A percentile compares a stretch with the other conserved stretches of the same genome.
Evolutionary conservation across 2,888 invertebrate genomes (phyloP).

Genomic region (Lysandra coridon): DNA sequence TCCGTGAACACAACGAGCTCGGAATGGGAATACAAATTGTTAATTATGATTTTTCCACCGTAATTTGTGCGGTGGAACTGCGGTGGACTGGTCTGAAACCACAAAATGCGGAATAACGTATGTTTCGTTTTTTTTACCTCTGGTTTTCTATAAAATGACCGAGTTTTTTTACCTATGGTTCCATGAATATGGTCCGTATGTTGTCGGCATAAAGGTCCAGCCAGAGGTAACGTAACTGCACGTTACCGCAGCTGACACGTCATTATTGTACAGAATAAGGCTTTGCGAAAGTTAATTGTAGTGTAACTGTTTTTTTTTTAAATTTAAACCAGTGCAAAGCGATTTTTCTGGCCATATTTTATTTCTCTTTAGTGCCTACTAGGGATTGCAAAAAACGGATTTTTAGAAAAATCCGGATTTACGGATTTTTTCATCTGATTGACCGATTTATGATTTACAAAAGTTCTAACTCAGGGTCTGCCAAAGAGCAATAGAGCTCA

Average conservation of each 20-base stretch:
- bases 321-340: not conserved
- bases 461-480: no score
- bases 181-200: not conserved
- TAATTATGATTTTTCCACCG: slow-evolving; percentile 7
- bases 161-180: not conserved
- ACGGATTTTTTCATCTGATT: no score
- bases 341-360: not conserved
- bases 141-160: not conserved
- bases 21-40: not conserved
- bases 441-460: no score
- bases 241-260: not conserved
- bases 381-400: no score
- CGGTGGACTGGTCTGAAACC: not conserved
- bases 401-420: no score
- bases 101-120: not conserved
- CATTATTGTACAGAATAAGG: slow-evolving; percentile 2
- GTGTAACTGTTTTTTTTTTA: not conserved
- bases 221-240: not conserved
- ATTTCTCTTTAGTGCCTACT: not conserved
- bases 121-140: not conserved
- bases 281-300: slow-evolving; percentile 4
- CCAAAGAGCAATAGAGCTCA: no score
- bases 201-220: not conserved
- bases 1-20: slow-evolving; percentile 22
- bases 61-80: not conserved